These are phyloP conservation scores for Pinctada fucata DNA, from an alignment of 2,888 invertebrate genomes.

Conservation along the genomic window DNA sequence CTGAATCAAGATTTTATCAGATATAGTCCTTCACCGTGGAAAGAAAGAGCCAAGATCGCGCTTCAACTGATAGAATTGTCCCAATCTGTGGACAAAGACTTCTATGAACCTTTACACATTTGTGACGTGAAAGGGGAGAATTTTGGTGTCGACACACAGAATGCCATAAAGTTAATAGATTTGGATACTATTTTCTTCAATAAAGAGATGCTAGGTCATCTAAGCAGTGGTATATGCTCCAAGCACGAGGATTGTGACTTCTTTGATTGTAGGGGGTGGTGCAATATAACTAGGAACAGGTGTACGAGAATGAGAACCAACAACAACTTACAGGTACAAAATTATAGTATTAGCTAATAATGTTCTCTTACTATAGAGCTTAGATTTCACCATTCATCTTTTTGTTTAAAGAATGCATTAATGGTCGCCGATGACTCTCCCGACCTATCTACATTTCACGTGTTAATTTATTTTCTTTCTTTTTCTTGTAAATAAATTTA, in stretches of 20 bases:
- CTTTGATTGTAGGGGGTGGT: slow-evolving; percentile 83
- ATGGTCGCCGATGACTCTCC: too few species aligned
- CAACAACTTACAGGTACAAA: slow-evolving; percentile 82
- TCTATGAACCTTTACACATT: slow-evolving; percentile 82
- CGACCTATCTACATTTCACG: too few species aligned
- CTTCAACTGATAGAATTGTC: slow-evolving; percentile 82
- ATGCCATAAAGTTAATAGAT: slow-evolving; percentile 80
- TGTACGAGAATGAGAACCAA: slow-evolving; percentile 81
- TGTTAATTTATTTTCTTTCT: too few species aligned
- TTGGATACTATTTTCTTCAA: slow-evolving; percentile 82
- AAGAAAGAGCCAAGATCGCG: slow-evolving; percentile 62
- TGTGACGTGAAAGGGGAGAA: slow-evolving; percentile 85
- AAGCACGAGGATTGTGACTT: slow-evolving; percentile 83
- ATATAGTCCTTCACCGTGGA: slow-evolving; percentile 55
- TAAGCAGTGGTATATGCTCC: slow-evolving; percentile 76
- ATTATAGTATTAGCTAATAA: too few species aligned
- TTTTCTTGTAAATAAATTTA: too few species aligned
- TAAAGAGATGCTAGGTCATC: slow-evolving; percentile 70
- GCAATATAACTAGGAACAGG: slow-evolving; percentile 79
- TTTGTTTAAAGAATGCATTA: too few species aligned
- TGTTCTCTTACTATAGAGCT: too few species aligned
- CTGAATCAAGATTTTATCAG: slow-evolving; percentile 54
- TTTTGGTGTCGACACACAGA: slow-evolving; percentile 80
- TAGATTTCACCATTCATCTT: too few species aligned
- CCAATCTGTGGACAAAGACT: slow-evolving; percentile 80